Base-by-base conservation (phyloP, 2,888 invertebrate genomes). In the Cheilosia pagana region DNA sequence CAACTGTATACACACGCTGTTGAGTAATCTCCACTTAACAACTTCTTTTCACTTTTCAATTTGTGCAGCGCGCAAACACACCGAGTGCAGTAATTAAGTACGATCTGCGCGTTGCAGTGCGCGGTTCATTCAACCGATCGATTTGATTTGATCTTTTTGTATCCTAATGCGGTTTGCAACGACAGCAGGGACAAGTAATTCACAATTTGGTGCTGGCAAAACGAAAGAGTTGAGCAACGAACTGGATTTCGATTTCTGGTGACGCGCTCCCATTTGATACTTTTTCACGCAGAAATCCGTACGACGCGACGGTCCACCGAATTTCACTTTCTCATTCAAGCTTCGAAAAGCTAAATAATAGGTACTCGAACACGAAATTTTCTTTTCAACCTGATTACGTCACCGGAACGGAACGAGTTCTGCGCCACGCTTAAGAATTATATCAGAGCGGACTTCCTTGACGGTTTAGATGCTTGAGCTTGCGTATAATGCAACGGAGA, bases 31-130 rank as follows among this genome's bases (percentile, higher is more conserved):
- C 12, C 23, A 35, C 35, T 12, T 39, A 39, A 41, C 74, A 70
- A 75, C 72, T 75, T 75, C 60, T 57, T 85, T 85, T 85, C 81
- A 85, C 85, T 85, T 85, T 85, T 75, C 76, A 65, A 60, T 62
- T 79, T 65, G 39, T 76, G 77, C 77, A 78, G 62, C 78, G n/a
- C n/a, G n/a, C n/a, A n/a, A 71, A 59, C 39, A 59, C 39, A 59
- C 68, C 50, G 63, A 72, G 23, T 62, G 68, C 59, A 71, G 72
- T 65, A 52, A 70, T 71, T 71, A 78, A 71, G 65, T 41, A 23
- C 35, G 60, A 50, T 19, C 41, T 67, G 19, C 19, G 62, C 19
- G 62, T 21, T 41, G 67, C 55, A 48, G 48, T 39, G n/a, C 6
- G 16, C 23, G 53, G 78, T 78, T 71, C 78, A 78, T 71, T 78